Percentiles rank a stretch among this genome's conserved stretches.
Conservation (phyloP, 2,888 invertebrate genomes). For the Himalopsyche japonica region DNA sequence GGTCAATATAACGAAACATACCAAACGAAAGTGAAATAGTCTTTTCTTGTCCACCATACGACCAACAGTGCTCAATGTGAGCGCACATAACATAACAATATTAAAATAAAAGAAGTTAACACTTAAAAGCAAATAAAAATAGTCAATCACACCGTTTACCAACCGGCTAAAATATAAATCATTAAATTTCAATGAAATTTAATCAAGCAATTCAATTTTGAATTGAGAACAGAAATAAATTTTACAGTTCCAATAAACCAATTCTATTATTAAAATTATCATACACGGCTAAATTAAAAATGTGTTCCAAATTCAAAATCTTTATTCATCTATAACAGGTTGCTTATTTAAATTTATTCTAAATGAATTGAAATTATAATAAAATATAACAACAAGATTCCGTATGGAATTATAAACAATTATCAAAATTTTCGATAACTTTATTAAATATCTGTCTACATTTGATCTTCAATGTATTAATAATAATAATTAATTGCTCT, state of each 20-base stretch:
- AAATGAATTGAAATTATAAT: no score
- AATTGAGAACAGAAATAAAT: not conserved
- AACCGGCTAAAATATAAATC: not conserved
- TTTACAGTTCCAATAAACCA: not conserved
- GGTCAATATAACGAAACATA: conserved; percentile 2
- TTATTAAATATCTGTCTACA: not conserved
- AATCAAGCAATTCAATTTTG: not conserved
- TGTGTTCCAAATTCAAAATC: not conserved
- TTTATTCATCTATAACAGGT: not conserved
- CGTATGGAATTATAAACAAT: no score
- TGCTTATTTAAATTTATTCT: no score
- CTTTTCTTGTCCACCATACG: conserved; percentile 10
- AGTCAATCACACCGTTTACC: not conserved
- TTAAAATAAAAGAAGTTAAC: not conserved
- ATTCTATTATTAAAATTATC: no score
- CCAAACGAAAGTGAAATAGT: conserved; percentile 31
- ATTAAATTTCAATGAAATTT: not conserved
- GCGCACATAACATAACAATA: not conserved
- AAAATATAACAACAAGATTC: no score
- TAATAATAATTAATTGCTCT: not conserved
- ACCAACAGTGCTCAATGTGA: not conserved
- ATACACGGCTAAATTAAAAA: not conserved
- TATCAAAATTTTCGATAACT: no score
- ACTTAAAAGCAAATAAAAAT: not conserved
- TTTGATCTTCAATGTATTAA: not conserved